phyloP scores from a whole-genome alignment of 2,113 vertebrate species.

The Drymodes brunneopygia region DNA sequence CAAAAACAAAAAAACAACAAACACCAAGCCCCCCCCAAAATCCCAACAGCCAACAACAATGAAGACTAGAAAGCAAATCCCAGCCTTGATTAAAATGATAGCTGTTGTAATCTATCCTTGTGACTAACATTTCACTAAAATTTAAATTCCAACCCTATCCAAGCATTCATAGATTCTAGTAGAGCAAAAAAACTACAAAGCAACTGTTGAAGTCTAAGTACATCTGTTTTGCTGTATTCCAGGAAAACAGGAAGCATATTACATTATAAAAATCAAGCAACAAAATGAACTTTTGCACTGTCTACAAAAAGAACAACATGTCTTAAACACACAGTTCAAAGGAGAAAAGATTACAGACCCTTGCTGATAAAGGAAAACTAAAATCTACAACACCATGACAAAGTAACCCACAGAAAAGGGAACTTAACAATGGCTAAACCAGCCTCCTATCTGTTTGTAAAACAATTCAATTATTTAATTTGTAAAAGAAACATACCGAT shows the following conservation, averaged over 20 bases:
- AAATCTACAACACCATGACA: background rate
- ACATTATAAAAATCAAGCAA: background rate
- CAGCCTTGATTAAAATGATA: background rate
- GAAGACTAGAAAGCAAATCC: background rate
- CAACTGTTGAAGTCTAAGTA: background rate
- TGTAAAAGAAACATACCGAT: constrained; percentile 80
- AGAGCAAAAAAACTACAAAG: background rate
- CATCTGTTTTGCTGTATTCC: background rate
- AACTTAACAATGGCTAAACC: background rate
- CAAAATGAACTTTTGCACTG: background rate
- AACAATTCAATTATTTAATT: background rate
- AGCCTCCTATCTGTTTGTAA: background rate
- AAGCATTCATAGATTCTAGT: background rate
- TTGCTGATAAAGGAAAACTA: background rate
- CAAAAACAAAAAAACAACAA: background rate
- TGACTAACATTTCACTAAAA: background rate
- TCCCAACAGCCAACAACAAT: background rate
- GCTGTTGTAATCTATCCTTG: background rate
- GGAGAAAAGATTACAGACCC: background rate
- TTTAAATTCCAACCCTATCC: background rate
- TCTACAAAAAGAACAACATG: background rate
- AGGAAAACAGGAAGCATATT: background rate
- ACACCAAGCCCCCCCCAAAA: background rate
- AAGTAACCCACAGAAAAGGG: background rate
- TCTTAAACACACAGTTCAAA: background rate